These are phyloP conservation scores for Leptura quadrifasciata DNA, from an alignment of 2,888 invertebrate genomes.

Conservation along the genomic window DNA sequence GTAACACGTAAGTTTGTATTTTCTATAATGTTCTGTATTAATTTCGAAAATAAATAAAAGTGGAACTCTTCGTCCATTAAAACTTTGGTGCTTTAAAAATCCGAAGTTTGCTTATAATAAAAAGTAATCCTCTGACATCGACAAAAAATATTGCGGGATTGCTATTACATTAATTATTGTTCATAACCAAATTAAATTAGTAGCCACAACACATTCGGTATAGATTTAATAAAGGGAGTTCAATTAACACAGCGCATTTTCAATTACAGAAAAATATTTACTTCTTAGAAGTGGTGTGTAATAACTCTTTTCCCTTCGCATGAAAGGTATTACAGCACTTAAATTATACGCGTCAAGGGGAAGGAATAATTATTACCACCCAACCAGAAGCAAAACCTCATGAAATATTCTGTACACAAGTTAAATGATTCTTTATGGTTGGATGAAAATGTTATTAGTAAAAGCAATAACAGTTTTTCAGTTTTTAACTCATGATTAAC, in stretches of 20 bases:
- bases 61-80: too few relatives aligned
- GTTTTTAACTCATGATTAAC: neutral
- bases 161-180: too few relatives aligned
- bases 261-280: neutral
- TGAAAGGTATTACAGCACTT: slow-evolving; percentile 19
- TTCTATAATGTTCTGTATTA: too few relatives aligned
- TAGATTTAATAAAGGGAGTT: neutral
- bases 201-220: neutral
- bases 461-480: slow-evolving; percentile 2
- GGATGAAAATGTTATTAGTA: slow-evolving; percentile 7
- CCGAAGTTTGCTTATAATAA: too few relatives aligned
- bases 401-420: slow-evolving; percentile 16
- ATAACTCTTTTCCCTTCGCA: neutral
- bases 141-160: too few relatives aligned
- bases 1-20: too few relatives aligned
- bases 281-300: slow-evolving; percentile 9
- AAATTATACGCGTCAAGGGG: slow-evolving; percentile 20
- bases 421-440: neutral
- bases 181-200: neutral
- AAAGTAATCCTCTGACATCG: too few relatives aligned
- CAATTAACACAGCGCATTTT: neutral
- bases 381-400: neutral
- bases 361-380: neutral
- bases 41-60: too few relatives aligned
- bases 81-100: too few relatives aligned